A percentile compares a stretch with the other conserved stretches of the same genome.
These are phyloP conservation scores for Anomalospiza imberbis DNA, from an alignment of 2,797 vertebrate species.

Conservation along the genomic window DNA sequence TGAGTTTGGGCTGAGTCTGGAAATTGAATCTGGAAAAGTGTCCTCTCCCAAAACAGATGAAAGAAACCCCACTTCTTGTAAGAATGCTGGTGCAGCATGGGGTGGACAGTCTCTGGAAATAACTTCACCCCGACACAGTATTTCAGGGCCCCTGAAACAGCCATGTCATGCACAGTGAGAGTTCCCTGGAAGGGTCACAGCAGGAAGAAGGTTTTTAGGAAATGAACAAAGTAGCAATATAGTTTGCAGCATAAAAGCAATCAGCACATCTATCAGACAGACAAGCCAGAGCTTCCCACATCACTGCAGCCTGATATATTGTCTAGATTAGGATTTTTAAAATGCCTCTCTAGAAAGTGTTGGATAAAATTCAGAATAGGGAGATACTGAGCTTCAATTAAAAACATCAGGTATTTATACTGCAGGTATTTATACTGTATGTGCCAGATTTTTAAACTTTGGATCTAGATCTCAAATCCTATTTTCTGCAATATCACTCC, in stretches of 20 bases:
- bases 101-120: background rate
- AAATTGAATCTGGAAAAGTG: background rate
- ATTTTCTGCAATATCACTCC: background rate
- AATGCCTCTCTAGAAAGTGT: background rate
- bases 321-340: conserved; percentile 9
- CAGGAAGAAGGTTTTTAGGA: background rate
- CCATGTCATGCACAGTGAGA: background rate
- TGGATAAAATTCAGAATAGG: background rate
- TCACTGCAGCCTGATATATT: background rate
- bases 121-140: background rate
- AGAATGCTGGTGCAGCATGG: background rate
- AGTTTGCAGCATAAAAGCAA: background rate
- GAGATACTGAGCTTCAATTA: background rate
- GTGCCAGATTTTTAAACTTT: background rate
- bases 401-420: background rate
- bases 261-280: background rate
- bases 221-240: background rate
- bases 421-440: background rate
- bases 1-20: background rate
- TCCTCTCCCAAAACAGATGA: background rate
- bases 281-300: background rate
- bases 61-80: background rate
- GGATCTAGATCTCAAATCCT: background rate
- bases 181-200: background rate
- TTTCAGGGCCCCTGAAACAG: background rate